Evolutionary conservation across 2,888 invertebrate genomes (phyloP), one percentile per base, ranked within the genome.

Genomic region (Eilema caniola): DNA sequence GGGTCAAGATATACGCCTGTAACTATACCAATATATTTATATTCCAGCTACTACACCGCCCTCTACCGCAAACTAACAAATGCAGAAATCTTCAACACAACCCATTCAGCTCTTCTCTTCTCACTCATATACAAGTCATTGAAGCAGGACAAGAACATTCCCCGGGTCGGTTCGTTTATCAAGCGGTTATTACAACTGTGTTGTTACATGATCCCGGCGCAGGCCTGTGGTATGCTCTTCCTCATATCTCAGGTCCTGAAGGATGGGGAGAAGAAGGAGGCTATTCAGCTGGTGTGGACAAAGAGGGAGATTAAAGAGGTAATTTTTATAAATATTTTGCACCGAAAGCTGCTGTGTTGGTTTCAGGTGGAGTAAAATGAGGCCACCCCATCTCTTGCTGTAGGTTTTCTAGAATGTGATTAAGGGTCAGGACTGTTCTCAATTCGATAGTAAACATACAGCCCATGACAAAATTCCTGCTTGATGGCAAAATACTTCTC

Each of bases 61-160:
- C 96, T 99, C 53, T 99, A 99, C 89, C 96, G 97, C 28, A 99
- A 99, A 88, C 89, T 99, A 70, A 89, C 97, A 0, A 98, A 98
- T 89, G 96, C 98, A 0, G 97, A 97, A 70, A 91, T 95, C 14
- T 96, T 96, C 90, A 96, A 96, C 16, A 97, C 97, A 0, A 96
- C 96, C 0, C 97, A 97, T 84, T 96, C 97, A 63, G 97, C 98
- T 0, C 96, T 98, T 77, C 96, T 99, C 80, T 96, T 99, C 78
- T 98, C 98, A 85, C 96, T 99, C 70, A 91, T 99, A 25, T 99
- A 97, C 92, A 98, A 98, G 89, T 97, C 98, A 60, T 93, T 99
- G 83, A 97, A 97, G 85, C 97, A 96, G 75, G 99, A 99, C 93
- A 94, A 94, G 8, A 97, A 97, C 80, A 88, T 96, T 0, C 90